A percentile compares a stretch with the other conserved stretches of the same genome.
Conservation (phyloP, 2,113 vertebrate species). For the Phrynocephalus versicolor region DNA sequence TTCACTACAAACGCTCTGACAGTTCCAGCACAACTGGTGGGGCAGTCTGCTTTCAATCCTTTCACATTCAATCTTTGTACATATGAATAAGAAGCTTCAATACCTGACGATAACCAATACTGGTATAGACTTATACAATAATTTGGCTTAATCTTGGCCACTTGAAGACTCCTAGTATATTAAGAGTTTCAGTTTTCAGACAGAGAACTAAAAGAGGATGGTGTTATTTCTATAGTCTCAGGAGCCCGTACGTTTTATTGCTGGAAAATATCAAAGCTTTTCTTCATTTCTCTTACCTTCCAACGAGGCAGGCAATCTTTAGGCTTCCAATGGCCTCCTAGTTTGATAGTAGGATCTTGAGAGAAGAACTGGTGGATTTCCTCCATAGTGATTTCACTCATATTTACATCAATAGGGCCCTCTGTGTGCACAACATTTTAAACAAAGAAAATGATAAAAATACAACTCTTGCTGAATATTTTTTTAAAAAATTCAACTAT, state of each 20-base stretch:
- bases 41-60: neutral
- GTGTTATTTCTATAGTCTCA: neutral
- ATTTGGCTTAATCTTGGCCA: neutral
- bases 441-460: neutral
- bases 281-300: conserved; percentile 81
- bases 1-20: too few relatives aligned
- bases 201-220: neutral
- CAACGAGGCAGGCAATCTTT: conserved; percentile 91
- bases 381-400: conserved; percentile 90
- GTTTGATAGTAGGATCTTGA: conserved; percentile 76
- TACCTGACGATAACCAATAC: neutral
- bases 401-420: conserved; percentile 90
- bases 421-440: conserved; percentile 69
- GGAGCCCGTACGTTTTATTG: neutral
- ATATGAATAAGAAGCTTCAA: neutral
- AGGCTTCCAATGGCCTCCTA: conserved; percentile 92
- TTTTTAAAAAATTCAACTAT: neutral
- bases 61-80: neutral
- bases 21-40: neutral
- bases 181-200: neutral
- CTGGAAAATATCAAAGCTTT: neutral
- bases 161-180: neutral
- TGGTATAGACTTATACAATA: neutral
- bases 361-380: conserved; percentile 85
- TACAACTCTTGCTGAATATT: neutral